phyloP scores from a whole-genome alignment of 2,888 invertebrate genomes.

The Alloscopus bannaensis region DNA sequence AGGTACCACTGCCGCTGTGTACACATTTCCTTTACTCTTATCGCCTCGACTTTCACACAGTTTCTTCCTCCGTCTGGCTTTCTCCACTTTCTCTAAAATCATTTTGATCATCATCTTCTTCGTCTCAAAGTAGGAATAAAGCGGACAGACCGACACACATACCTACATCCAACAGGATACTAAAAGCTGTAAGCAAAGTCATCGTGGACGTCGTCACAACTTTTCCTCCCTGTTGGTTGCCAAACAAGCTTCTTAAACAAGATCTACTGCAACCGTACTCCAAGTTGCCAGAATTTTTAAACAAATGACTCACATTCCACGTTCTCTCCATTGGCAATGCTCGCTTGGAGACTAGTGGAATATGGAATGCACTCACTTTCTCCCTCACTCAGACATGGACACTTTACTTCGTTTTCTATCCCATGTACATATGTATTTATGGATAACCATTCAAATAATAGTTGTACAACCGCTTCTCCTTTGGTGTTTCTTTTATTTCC shows the following conservation, averaged over 20 bases:
- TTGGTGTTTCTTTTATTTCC: not conserved
- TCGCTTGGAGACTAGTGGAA: too few species aligned
- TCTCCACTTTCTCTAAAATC: too few species aligned
- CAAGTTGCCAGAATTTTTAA: slow-evolving; percentile 43
- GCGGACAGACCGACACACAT: not conserved
- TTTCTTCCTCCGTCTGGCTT: too few species aligned
- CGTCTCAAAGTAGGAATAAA: not conserved
- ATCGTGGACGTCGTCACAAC: slow-evolving; percentile 1
- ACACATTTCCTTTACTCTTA: too few species aligned
- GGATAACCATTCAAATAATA: slow-evolving; percentile 12
- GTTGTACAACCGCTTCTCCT: slow-evolving; percentile 5
- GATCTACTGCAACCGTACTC: slow-evolving; percentile 10
- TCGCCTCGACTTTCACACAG: not conserved
- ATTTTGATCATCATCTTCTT: too few species aligned
- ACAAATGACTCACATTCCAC: slow-evolving; percentile 32
- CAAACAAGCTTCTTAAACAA: slow-evolving; percentile 22
- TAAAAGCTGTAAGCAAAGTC: not conserved
- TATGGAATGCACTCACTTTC: too few species aligned
- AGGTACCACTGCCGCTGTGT: too few species aligned
- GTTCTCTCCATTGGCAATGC: slow-evolving; percentile 41
- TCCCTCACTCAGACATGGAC: not conserved
- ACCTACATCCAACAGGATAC: too few species aligned
- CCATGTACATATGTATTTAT: not conserved
- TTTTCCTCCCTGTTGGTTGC: slow-evolving; percentile 8
- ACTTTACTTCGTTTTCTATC: not conserved